These are phyloP conservation scores for Tinea trinotella DNA, from an alignment of 2,888 invertebrate species.

Conservation along the genomic window DNA sequence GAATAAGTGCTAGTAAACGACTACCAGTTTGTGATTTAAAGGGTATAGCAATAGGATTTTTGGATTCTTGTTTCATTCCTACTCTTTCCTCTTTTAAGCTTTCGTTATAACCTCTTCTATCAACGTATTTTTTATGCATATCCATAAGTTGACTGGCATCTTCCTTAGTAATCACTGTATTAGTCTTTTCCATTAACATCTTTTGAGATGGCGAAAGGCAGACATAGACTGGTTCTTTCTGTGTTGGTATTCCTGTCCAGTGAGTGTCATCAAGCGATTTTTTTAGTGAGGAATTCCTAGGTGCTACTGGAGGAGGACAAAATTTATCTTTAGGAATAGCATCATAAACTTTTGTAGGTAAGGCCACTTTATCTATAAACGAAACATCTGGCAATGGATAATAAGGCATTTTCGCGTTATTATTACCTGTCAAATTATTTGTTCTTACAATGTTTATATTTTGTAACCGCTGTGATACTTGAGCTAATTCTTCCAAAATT, in stretches of 20 bases:
- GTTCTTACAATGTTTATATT: conserved; percentile 38
- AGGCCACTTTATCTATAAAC: conserved; percentile 52
- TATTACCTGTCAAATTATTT: conserved; percentile 19
- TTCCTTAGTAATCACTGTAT: conserved; percentile 55
- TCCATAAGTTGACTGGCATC: conserved; percentile 77
- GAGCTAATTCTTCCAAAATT: conserved; percentile 78
- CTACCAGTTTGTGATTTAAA: conserved; percentile 70
- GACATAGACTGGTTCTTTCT: conserved; percentile 72
- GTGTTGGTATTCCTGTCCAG: conserved; percentile 76
- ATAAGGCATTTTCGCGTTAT: conserved; percentile 25
- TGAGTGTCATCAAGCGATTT: conserved; percentile 49
- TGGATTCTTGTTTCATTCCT: conserved; percentile 25
- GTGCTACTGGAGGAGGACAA: conserved; percentile 49
- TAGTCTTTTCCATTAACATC: conserved; percentile 69
- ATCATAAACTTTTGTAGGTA: conserved; percentile 33
- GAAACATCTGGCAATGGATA: conserved; percentile 61
- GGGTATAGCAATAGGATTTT: conserved; percentile 37
- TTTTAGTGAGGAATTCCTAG: conserved; percentile 56
- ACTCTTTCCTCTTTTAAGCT: conserved; percentile 29
- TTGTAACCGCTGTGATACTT: conserved; percentile 71
- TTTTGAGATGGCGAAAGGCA: conserved; percentile 83
- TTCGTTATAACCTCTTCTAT: conserved; percentile 74
- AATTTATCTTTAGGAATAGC: conserved; percentile 29
- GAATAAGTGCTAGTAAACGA: conserved; percentile 75
- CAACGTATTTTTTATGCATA: conserved; percentile 79